A percentile compares a stretch with the other conserved stretches of the same genome.
Conservation (phyloP, 2,888 invertebrate species). For the Kuschelorhynchus macadamiae region DNA sequence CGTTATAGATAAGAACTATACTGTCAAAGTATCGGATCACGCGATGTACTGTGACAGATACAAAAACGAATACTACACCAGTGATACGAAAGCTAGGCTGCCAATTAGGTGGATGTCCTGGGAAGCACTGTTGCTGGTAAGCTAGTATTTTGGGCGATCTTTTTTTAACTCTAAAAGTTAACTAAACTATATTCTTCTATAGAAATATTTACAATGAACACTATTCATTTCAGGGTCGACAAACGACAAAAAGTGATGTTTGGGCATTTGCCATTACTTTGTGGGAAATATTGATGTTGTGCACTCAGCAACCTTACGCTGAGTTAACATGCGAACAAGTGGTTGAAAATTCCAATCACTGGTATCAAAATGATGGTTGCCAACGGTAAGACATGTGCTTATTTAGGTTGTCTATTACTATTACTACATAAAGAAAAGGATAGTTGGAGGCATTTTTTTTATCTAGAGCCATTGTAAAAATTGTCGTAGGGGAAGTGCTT, state of each 20-base stretch:
- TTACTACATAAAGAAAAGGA: too few relatives aligned
- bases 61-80: conserved; percentile 86
- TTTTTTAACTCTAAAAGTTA: too few relatives aligned
- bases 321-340: conserved; percentile 89
- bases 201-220: too few relatives aligned
- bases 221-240: conserved; percentile 93
- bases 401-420: too few relatives aligned
- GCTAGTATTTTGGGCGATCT: too few relatives aligned
- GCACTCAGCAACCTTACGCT: conserved; percentile 84
- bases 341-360: conserved; percentile 72
- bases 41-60: conserved; percentile 88
- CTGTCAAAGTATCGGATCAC: conserved; percentile 87
- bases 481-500: too few relatives aligned
- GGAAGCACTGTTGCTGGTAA: conserved; percentile 87
- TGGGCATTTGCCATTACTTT: conserved; percentile 93
- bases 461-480: too few relatives aligned
- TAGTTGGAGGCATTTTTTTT: too few relatives aligned
- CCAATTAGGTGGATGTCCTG: conserved; percentile 96
- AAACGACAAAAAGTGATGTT: conserved; percentile 89
- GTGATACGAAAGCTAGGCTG: conserved; percentile 84
- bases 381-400: conserved; percentile 65
- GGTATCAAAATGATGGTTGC: conserved; percentile 71
- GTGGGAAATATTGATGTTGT: conserved; percentile 90
- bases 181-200: too few relatives aligned
- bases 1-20: conserved; percentile 85